A percentile compares a stretch with the other conserved stretches of the same genome.
Evolutionary conservation across 1,140 invertebrate species (phyloP).

Genomic region (Drosophila sechellia): DNA sequence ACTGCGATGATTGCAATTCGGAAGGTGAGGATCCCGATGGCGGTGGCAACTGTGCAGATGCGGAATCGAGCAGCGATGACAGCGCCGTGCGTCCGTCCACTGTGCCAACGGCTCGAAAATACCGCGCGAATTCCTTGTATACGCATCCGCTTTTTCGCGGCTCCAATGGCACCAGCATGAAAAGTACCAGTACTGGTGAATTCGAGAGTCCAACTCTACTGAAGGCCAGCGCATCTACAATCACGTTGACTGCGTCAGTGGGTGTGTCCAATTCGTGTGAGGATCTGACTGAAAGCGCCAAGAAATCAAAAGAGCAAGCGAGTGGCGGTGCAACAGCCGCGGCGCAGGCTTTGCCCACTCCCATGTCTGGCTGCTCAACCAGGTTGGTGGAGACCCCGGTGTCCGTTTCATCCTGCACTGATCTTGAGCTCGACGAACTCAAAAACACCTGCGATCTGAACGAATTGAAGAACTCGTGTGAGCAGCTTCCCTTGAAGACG

Average conservation of each 20-base stretch:
- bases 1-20: slow-evolving; percentile 70
- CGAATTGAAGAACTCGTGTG: slow-evolving; percentile 64
- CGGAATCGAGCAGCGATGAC: slow-evolving; percentile 81
- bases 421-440: slow-evolving; percentile 59
- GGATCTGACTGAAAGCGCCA: slow-evolving; percentile 48
- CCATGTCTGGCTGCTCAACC: slow-evolving; percentile 19
- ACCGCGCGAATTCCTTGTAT: slow-evolving; percentile 79
- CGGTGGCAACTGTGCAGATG: slow-evolving; percentile 78
- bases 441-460: slow-evolving; percentile 60
- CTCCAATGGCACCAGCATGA: slow-evolving; percentile 52
- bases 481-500: slow-evolving; percentile 64
- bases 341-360: slow-evolving; percentile 33
- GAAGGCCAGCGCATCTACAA: slow-evolving; percentile 46
- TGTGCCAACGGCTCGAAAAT: slow-evolving; percentile 68
- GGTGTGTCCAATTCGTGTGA: slow-evolving; percentile 42
- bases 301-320: slow-evolving; percentile 50
- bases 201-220: slow-evolving; percentile 33
- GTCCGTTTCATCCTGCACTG: slow-evolving; percentile 47
- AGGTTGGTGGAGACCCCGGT: slow-evolving; percentile 48
- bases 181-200: slow-evolving; percentile 48
- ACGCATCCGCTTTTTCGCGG: slow-evolving; percentile 68
- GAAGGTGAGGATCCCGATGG: slow-evolving; percentile 76
- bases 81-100: slow-evolving; percentile 64
- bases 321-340: slow-evolving; percentile 26
- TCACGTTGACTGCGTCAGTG: slow-evolving; percentile 41